Conservation (phyloP, 1,140 invertebrate genomes). For the Amphibalanus amphitrite region DNA sequence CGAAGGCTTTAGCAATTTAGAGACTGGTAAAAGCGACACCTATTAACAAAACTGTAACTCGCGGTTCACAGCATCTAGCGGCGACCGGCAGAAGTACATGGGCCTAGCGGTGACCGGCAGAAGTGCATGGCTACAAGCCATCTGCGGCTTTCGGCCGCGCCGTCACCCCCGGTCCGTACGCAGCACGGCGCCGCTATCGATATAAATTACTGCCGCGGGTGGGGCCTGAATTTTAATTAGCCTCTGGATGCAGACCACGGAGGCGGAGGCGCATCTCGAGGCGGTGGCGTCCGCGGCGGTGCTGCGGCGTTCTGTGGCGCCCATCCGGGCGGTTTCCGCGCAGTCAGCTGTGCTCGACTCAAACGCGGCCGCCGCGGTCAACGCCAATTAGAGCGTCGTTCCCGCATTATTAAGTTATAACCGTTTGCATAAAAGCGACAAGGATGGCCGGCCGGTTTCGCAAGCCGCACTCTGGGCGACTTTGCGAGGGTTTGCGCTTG, state of each 20-base stretch:
- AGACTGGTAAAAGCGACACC: no score
- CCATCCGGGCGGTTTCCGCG: neutral
- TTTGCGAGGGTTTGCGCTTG: neutral
- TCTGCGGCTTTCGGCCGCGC: no score
- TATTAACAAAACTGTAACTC: no score
- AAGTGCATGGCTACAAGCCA: no score
- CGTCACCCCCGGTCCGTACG: neutral
- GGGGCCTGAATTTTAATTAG: neutral
- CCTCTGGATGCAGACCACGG: neutral
- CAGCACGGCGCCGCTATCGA: neutral
- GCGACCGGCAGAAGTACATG: no score
- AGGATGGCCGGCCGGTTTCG: neutral
- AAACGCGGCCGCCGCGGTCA: neutral
- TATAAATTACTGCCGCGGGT: neutral
- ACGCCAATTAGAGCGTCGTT: neutral
- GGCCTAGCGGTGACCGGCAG: no score
- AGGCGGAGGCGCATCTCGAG: no score
- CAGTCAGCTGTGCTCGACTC: neutral
- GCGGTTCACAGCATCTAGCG: no score
- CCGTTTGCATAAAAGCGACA: neutral
- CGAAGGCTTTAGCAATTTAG: no score
- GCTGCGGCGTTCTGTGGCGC: no score
- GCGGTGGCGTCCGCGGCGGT: no score
- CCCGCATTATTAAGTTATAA: neutral
- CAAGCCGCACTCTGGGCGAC: neutral